Conservation (phyloP, 1,140 invertebrate genomes). For the Melanaphis sacchari region DNA sequence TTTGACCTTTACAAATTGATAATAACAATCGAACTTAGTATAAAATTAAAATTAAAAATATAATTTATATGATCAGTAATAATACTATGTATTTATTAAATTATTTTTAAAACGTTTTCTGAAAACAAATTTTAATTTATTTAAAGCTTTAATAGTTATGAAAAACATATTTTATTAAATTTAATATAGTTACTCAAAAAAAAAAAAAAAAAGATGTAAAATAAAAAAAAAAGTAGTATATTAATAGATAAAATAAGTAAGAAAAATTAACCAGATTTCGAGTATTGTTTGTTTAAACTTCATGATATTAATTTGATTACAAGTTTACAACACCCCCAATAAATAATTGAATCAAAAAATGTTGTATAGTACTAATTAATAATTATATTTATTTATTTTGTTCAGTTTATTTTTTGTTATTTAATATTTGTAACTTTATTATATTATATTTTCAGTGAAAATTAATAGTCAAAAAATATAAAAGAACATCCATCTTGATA, state of each 20-base stretch:
- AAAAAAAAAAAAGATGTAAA: too few species aligned
- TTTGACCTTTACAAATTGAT: neutral
- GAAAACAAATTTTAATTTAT: neutral
- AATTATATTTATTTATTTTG: too few species aligned
- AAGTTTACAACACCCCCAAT: neutral
- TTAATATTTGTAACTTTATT: too few species aligned
- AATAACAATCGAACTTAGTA: neutral
- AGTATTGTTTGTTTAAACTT: neutral
- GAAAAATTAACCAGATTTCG: neutral
- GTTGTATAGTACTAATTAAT: neutral
- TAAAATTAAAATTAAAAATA: neutral
- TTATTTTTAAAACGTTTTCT: neutral
- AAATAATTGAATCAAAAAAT: too few species aligned
- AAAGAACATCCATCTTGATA: too few species aligned
- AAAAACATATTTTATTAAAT: neutral
- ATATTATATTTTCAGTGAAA: too few species aligned
- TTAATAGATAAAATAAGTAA: neutral
- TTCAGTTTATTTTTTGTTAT: too few species aligned
- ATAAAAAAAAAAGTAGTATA: neutral
- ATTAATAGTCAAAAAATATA: too few species aligned
- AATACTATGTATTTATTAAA: neutral
- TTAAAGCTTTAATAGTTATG: neutral
- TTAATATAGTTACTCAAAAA: neutral
- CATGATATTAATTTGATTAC: neutral
- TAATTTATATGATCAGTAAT: neutral